Conservation (phyloP, 2,113 vertebrate genomes). For the Microcebus jonahi region DNA sequence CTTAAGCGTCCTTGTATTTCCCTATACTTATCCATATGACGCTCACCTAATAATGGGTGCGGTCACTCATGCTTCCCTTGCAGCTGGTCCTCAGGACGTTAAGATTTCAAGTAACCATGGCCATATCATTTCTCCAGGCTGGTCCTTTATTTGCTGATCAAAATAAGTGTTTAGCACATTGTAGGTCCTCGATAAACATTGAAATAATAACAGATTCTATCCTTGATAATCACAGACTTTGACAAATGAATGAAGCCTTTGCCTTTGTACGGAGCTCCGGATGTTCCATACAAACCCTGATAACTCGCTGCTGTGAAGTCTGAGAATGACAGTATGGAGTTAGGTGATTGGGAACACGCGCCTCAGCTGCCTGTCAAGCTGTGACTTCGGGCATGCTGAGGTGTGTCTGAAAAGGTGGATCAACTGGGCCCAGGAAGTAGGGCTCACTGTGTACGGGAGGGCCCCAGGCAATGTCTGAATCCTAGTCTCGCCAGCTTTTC, state of each 20-base stretch:
- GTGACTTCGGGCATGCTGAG: background rate
- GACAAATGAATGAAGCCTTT: background rate
- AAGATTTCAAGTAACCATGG: background rate
- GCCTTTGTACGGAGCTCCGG: background rate
- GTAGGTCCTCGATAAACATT: background rate
- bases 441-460: background rate
- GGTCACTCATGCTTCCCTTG: background rate
- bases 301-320: background rate
- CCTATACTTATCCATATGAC: background rate
- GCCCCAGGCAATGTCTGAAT: background rate
- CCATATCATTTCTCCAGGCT: background rate
- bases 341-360: background rate
- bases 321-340: background rate
- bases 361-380: background rate
- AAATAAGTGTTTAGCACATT: background rate
- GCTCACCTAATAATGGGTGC: background rate
- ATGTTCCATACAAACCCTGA: background rate
- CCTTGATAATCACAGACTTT: background rate
- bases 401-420: background rate
- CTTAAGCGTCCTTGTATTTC: background rate
- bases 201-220: slow-evolving; percentile 34
- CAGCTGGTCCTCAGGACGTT: background rate
- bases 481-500: background rate
- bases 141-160: background rate
- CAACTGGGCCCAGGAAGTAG: background rate